phyloP scores from a whole-genome alignment of 1,140 invertebrate genomes.

The Caenorhabditis inopinata region DNA sequence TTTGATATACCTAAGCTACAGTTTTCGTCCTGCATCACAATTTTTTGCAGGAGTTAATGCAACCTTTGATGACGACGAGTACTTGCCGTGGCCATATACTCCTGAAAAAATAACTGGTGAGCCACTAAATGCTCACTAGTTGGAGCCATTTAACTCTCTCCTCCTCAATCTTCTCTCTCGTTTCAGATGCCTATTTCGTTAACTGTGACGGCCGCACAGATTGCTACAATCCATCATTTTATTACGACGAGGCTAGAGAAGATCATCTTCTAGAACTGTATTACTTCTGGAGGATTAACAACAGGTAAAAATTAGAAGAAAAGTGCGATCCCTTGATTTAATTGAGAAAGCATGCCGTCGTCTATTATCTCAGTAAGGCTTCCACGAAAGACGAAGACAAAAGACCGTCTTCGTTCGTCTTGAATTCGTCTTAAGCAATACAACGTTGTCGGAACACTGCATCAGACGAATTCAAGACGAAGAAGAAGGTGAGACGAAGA shows the following conservation, averaged over 20 bases:
- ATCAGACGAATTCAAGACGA: too few relatives aligned
- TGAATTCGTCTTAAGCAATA: too few relatives aligned
- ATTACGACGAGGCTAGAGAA: slow-evolving; percentile 37
- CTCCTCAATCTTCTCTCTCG: not conserved
- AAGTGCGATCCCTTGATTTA: not conserved
- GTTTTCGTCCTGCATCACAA: too few relatives aligned
- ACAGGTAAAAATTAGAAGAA: not conserved
- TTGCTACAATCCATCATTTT: not conserved
- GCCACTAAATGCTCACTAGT: too few relatives aligned
- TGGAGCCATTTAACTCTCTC: too few relatives aligned
- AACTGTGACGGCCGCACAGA: not conserved
- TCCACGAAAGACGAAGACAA: too few relatives aligned
- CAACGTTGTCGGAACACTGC: too few relatives aligned
- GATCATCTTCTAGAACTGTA: not conserved
- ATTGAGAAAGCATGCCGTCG: too few relatives aligned
- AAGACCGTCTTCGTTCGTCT: too few relatives aligned
- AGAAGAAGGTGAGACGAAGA: too few relatives aligned
- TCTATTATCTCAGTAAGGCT: too few relatives aligned
- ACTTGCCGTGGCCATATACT: slow-evolving; percentile 20
- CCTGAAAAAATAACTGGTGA: slow-evolving; percentile 29
- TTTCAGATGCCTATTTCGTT: slow-evolving; percentile 20
- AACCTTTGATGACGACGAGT: slow-evolving; percentile 24
- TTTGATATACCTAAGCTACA: too few relatives aligned
- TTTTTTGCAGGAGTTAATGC: slow-evolving; percentile 15
- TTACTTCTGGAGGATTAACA: slow-evolving; percentile 26